Evolutionary conservation across 1,140 invertebrate species (phyloP), one percentile per base, ranked within the genome.

Genomic region (Spodoptera litura): DNA sequence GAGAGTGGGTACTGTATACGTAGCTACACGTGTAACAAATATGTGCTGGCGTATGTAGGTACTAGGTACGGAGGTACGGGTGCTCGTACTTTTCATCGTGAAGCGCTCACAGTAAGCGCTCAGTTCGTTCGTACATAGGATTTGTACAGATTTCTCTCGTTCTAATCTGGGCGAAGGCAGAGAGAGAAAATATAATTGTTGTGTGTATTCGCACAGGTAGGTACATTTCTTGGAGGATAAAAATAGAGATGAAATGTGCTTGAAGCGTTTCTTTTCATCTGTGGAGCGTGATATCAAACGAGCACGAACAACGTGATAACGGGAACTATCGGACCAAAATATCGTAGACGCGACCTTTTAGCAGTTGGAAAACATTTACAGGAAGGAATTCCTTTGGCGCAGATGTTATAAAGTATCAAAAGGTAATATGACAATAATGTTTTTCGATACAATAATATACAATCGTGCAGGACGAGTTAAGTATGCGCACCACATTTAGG

Each of bases 171-270:
- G 55, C 13, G 71, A 74, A 38, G 38, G 68, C 56, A 71, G 38
- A 74, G 56, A 27, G 55, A 74, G 53, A 71, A 71, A 73, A 73
- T 73, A 59, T n/a, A 58, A 59, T 59, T 72, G 44, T 25, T 58
- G 12, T 51, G 10, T 74, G 56, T 59, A 13, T 72, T 64, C 13
- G 31, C 13, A 44, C 52, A 52, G 49, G 25, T 52, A 64, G 10
- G 61, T 52, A 68, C 38, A 25, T 27, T 61, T 59, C 25, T 27
- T 2, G 55, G 15, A n/a, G 35, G 56, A 59, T 73, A 61, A 59
- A 59, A 74, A 74, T 74, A 61, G 38, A 61, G 56, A 59, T 61
- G 71, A 74, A 74, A 27, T 59, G 71, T 56, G 71, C 71, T 44
- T 20, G 3, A 58, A 61, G 71, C 71, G 71, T 61, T 74, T 74